Percentiles rank a stretch among this genome's conserved stretches.
Evolutionary conservation across 2,113 vertebrate species (phyloP).

Genomic region (Nycticryphes semicollaris): DNA sequence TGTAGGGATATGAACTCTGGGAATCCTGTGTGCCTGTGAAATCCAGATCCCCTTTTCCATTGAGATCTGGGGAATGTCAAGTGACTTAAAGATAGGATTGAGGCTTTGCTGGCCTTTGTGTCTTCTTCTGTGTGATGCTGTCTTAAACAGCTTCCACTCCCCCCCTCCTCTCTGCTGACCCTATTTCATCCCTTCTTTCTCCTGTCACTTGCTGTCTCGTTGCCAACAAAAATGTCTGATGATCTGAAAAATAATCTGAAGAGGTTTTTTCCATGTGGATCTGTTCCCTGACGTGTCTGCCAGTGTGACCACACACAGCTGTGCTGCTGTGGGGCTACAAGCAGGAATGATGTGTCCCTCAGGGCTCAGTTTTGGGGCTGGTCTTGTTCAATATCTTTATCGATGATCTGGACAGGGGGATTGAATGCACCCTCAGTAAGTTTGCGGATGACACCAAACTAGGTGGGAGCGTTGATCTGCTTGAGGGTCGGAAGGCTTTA

Average conservation of each 20-base stretch:
- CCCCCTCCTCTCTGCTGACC: accelerated
- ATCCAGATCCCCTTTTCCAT: not conserved
- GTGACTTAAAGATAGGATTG: not conserved
- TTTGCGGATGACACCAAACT: too few relatives aligned
- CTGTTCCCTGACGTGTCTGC: not conserved
- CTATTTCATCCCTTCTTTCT: not conserved
- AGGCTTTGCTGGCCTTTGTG: not conserved
- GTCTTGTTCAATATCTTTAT: too few relatives aligned
- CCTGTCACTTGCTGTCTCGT: not conserved
- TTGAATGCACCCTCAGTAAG: too few relatives aligned
- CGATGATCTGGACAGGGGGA: too few relatives aligned
- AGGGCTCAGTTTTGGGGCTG: too few relatives aligned
- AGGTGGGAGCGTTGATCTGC: too few relatives aligned
- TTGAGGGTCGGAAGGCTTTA: too few relatives aligned
- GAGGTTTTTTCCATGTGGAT: not conserved
- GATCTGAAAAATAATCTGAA: not conserved
- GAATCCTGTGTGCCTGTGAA: not conserved
- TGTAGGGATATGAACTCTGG: not conserved
- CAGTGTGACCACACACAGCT: not conserved
- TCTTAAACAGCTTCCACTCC: not conserved
- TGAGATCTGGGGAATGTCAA: not conserved
- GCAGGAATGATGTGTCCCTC: too few relatives aligned
- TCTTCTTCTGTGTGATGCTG: accelerated
- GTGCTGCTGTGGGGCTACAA: accelerated
- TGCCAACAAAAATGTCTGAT: not conserved